Base-by-base conservation (phyloP, 2,113 vertebrate species). In the Aspidoscelis tigris region DNA sequence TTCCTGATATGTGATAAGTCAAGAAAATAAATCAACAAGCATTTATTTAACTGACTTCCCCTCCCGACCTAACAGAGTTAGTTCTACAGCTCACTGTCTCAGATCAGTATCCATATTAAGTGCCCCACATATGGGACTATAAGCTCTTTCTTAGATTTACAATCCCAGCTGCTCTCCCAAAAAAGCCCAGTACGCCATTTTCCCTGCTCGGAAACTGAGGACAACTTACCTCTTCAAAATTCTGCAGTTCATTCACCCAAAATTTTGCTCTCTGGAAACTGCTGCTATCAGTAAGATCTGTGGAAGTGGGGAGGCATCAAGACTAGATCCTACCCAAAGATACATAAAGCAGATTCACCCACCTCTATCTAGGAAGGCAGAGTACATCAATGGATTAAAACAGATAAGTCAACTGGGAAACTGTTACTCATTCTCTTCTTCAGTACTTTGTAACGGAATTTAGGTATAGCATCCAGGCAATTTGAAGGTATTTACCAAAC, bases 231-330 rank as follows among this genome's bases (percentile, higher is more conserved):
- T 99, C 98, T 92, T 99, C 98, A 2, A 96, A 98, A 91, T 96
- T 99, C 91, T 97, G 98, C 80, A 99, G 94, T 93, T 99, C 99
- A 61, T 98, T 98, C 92, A 99, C 98, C 99, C 99, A 99, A 94
- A 99, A 99, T 70, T 96, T 97, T 70, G 97, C 98, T 77, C 99
- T 93, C 93, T 97, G 96, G 92, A 99, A 99, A 87, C 98, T 99
- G 96, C 97, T 98, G 92, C 96, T 96, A 94, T 99, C 98, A 0
- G 98, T 99, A 91, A 99, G 94, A 94, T 99, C 98, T 99, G 91
- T 64, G 72, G 58, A 69, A 58, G 68, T 68, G 74, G 66, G 41
- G 86, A 79, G 1, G 69, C 24, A 11, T 65, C 78, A 21, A 71
- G 53, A 6, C 24, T 76, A 33, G 55, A 70, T 83, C 53, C 55